Conservation (phyloP, 2,888 invertebrate genomes). For the Prostheceraeus crozeri region DNA sequence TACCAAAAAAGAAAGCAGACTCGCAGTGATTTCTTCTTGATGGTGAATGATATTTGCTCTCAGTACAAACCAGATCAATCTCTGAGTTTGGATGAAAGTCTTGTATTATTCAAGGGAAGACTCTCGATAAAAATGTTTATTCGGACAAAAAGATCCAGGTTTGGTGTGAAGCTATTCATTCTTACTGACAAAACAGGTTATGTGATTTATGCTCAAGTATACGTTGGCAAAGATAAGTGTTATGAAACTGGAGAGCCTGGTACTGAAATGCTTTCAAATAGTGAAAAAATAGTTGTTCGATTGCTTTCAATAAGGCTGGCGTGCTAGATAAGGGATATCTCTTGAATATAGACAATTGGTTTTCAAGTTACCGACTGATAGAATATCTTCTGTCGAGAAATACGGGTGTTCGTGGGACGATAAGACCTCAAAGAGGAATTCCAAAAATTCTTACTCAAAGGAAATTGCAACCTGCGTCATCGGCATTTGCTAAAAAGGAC, state of each 20-base stretch:
- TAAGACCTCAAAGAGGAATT: too few relatives aligned
- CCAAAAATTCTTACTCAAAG: too few relatives aligned
- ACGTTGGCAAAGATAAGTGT: background rate
- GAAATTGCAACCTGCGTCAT: too few relatives aligned
- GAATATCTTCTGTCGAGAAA: conserved; percentile 3
- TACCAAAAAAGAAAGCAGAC: background rate
- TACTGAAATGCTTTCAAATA: too few relatives aligned
- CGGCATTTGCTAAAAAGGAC: too few relatives aligned
- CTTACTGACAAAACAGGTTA: background rate
- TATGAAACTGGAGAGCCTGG: background rate
- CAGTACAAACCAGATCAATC: background rate
- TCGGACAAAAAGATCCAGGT: background rate
- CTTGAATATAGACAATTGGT: conserved; percentile 2
- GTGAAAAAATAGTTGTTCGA: too few relatives aligned
- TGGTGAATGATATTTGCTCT: background rate
- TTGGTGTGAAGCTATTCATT: background rate
- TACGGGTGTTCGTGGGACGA: conserved; percentile 1
- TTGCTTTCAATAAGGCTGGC: background rate
- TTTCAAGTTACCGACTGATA: background rate
- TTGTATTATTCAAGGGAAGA: background rate
- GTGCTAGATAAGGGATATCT: background rate
- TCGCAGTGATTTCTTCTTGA: background rate
- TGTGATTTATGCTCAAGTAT: background rate
- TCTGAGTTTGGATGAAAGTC: background rate
- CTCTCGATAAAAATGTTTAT: background rate